A percentile compares a stretch with the other conserved stretches of the same genome.
Evolutionary conservation across 2,797 vertebrate genomes (phyloP).

Genomic region (Perodicticus potto): DNA sequence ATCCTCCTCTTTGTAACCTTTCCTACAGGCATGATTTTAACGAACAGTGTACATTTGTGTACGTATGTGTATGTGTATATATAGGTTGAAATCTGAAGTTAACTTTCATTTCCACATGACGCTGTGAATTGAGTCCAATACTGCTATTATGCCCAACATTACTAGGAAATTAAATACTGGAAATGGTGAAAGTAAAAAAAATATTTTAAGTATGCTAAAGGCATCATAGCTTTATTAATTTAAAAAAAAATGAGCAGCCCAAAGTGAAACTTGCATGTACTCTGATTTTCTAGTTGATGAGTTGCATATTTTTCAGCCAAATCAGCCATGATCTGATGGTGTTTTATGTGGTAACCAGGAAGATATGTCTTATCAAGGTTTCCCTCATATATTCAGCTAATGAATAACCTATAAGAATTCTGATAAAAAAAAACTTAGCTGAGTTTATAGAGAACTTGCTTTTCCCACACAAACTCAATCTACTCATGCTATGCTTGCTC

Average conservation of each 20-base stretch:
- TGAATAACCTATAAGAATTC: not conserved
- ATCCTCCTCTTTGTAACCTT: not conserved
- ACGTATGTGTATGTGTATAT: not conserved
- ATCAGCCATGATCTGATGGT: not conserved
- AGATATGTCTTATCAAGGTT: not conserved
- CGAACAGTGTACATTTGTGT: not conserved
- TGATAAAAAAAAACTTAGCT: not conserved
- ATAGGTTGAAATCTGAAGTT: slow-evolving; percentile 27
- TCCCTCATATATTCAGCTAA: not conserved
- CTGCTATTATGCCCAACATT: not conserved
- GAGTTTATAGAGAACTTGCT: not conserved
- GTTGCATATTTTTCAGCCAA: not conserved
- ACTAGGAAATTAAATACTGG: slow-evolving; percentile 3
- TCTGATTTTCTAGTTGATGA: not conserved
- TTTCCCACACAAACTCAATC: not conserved
- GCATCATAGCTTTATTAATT: not conserved
- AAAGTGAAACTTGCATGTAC: not conserved
- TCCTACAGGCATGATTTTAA: not conserved
- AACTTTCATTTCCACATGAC: not conserved
- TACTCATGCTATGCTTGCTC: not conserved
- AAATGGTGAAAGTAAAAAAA: slow-evolving; percentile 48
- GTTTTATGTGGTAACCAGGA: not conserved
- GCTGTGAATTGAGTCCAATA: not conserved
- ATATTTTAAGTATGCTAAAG: slow-evolving; percentile 12
- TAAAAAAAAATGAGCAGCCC: not conserved